Base-by-base conservation (phyloP, 2,113 vertebrate genomes). In the Herpailurus yagouaroundi region DNA sequence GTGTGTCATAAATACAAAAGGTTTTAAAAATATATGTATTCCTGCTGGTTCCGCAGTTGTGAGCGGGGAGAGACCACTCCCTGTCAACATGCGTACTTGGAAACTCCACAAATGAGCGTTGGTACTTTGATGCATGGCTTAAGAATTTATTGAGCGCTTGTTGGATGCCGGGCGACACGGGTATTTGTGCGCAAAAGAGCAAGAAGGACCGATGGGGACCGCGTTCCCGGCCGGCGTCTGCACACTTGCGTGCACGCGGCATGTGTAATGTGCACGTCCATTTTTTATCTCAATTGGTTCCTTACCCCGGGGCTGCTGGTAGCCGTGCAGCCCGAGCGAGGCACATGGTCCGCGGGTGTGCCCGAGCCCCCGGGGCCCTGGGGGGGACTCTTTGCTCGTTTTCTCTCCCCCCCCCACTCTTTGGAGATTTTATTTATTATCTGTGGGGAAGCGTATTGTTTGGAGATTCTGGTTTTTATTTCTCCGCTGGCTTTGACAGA, bases 381-480 rank as follows among this genome's bases (percentile, higher is more conserved):
- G 50, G 57, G 45, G 45, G 82, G 82, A 15, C 91, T 57, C 38
- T 52, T 82, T 55, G 83, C 87, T 96, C 93, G 94, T 85, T 48
- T 33, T 2, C 27, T 1, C 38, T 9, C n/a, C 36, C 6, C 12
- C 66, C 55, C 29, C 88, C 0, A 29, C 27, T 50, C 88, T 93
- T 94, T 91, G 91, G 97, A 97, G 89, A 81, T 97, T 98, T 98
- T 98, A 98, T 98, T 98, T 98, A 98, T 98, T 98, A 98, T 98
- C 98, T 98, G 98, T 94, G 93, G 95, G 97, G 92, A 95, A 91
- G 98, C 63, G 74, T 97, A 98, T 98, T 98, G 97, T 98, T 98
- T 97, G 97, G 97, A 95, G 95, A 98, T 97, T 97, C 98, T 98
- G 98, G 97, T 98, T 98, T 98, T 95, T 98, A 98, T 98, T 98